Evolutionary conservation across 2,113 vertebrate genomes (phyloP).

Genomic region (Oceanites oceanicus): DNA sequence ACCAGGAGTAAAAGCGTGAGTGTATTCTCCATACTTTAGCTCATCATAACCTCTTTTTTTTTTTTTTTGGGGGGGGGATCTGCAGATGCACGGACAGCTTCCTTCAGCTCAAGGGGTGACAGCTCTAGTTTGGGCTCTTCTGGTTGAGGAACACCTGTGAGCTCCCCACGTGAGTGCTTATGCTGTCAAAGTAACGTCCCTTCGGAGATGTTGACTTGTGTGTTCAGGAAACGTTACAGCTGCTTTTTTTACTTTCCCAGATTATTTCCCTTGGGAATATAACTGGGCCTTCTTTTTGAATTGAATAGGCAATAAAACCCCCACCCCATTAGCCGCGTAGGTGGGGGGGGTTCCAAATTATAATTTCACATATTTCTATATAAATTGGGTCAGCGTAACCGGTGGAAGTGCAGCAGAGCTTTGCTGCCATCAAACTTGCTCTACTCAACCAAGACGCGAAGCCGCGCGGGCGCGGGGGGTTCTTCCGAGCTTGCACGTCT

Average conservation of each 20-base stretch:
- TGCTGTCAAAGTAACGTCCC: not conserved
- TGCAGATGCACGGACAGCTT: not conserved
- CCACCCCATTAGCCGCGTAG: accelerated
- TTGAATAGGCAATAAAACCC: accelerated
- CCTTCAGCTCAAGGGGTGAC: not conserved
- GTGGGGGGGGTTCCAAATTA: not conserved
- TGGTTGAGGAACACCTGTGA: not conserved
- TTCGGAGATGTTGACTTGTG: not conserved
- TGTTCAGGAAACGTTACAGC: not conserved
- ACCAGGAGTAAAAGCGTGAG: not conserved
- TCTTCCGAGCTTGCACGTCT: accelerated
- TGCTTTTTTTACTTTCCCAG: not conserved
- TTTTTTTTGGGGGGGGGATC: no score
- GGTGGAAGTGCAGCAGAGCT: not conserved
- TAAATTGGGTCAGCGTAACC: accelerated
- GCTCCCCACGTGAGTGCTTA: not conserved
- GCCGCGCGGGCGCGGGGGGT: accelerated
- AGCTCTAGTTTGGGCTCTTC: not conserved
- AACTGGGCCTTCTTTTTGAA: not conserved
- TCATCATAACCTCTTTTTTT: accelerated
- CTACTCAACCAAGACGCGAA: not conserved
- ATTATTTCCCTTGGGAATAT: not conserved
- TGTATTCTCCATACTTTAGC: not conserved
- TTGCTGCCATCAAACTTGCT: not conserved
- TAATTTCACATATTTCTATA: accelerated